Conservation (phyloP, 2,888 invertebrate species). For the Exocentrus adspersus region DNA sequence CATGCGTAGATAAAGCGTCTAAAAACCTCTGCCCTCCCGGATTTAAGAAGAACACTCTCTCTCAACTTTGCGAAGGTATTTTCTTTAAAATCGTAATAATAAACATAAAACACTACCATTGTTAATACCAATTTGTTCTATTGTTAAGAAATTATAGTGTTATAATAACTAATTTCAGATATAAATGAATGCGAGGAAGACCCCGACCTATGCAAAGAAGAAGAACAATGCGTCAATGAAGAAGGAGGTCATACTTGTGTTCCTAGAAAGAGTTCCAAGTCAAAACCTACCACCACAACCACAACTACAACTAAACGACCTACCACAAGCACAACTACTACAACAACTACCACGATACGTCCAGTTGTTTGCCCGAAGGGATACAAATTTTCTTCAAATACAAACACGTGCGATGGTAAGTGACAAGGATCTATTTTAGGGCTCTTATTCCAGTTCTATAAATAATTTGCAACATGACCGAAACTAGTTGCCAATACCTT, state of each 20-base stretch:
- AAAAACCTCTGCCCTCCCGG: conserved; percentile 71
- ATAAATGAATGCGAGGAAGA: conserved; percentile 80
- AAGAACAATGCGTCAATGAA: conserved; percentile 74
- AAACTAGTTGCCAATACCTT: too few relatives aligned
- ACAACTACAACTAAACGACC: conserved; percentile 20
- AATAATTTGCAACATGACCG: too few relatives aligned
- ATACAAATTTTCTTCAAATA: conserved; percentile 40
- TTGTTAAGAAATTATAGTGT: not conserved
- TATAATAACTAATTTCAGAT: conserved; percentile 65
- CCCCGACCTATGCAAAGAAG: conserved; percentile 68
- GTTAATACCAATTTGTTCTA: not conserved
- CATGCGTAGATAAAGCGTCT: conserved; percentile 74
- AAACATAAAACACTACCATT: too few relatives aligned
- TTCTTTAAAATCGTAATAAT: too few relatives aligned
- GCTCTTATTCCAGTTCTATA: too few relatives aligned
- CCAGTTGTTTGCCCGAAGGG: conserved; percentile 48
- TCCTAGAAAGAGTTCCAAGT: conserved; percentile 45
- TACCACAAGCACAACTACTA: conserved; percentile 29
- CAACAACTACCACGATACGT: conserved; percentile 26
- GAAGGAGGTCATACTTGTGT: conserved; percentile 74
- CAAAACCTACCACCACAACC: conserved; percentile 29
- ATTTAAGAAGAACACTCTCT: conserved; percentile 68
- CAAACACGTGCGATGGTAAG: conserved; percentile 48
- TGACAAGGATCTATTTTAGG: not conserved
- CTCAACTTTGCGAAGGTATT: conserved; percentile 71